Base-by-base conservation (phyloP, 1,140 invertebrate species). In the Drosophila cardini region DNA sequence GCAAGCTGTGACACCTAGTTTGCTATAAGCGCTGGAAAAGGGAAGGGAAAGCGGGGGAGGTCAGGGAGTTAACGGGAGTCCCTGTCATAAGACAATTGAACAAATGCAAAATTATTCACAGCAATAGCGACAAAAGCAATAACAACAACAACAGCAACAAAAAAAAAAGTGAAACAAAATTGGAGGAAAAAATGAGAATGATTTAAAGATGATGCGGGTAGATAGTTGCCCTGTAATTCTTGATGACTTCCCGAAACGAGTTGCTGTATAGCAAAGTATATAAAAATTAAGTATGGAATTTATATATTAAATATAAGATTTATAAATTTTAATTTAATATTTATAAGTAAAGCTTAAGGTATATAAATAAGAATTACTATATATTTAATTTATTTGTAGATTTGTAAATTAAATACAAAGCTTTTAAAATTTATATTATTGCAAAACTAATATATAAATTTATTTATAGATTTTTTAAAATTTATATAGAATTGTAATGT, bases 91-190 rank as follows among this genome's bases (percentile, higher is more conserved):
- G 40, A 55, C 50, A 73, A 56, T 48, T 55, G 40, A 73, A 48
- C 42, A 55, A 69, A 70, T 61, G 72, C 50, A 62, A 74, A 74
- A 70, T 74, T 62, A 70, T 69, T 74, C 26, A 43, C 57, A 34
- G 42, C 56, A 48, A 62, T 55, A 40, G 48, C 42, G 34, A 60
- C 15, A 58, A 60, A 55, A 46, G 46, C 55, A 55, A 60, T 53
- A 50, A 65, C 55, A 68, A 38, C 16, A 64, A 57, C 15, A 64
- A 71, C 21, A 40, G 15, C n/a, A 34, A 15, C 9, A 18, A 15
- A 52, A 8, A 9, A 26, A 15, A 40, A 10, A 5, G 2, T n/a
- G 18, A 5, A 42, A 30, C 42, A 18, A 10, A 34, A 53, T 16
- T 5, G 30, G 7, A 52, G 42, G 34, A 32, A 53, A 30, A 26